Evolutionary conservation across 2,888 invertebrate species (phyloP).

Genomic region (Drosophila diplacantha): DNA sequence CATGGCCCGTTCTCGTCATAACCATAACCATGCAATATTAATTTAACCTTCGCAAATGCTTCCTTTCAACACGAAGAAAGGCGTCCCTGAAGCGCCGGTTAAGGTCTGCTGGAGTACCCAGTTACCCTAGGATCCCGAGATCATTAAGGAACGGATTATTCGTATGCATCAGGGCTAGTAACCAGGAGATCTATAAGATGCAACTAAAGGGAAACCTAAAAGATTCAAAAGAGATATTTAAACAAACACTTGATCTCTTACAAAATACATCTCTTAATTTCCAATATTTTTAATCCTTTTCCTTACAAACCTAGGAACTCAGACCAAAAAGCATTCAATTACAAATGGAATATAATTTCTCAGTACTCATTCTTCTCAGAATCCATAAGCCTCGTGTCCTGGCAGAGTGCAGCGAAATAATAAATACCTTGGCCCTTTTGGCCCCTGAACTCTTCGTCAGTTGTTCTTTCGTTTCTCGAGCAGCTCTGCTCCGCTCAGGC

Average conservation of each 20-base stretch:
- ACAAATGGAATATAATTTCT: not conserved
- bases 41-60: slow-evolving; percentile 72
- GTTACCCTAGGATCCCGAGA: slow-evolving; percentile 30
- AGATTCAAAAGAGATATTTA: not conserved
- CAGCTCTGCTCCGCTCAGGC: not conserved
- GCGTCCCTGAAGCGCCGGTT: slow-evolving; percentile 13
- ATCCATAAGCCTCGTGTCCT: not conserved
- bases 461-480: slow-evolving; percentile 12
- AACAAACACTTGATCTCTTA: no score
- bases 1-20: slow-evolving; percentile 39
- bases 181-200: not conserved
- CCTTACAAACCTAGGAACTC: not conserved
- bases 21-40: slow-evolving; percentile 70
- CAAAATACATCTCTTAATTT: not conserved
- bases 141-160: not conserved
- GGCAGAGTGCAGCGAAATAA: slow-evolving; percentile 41
- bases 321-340: not conserved
- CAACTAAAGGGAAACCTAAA: not conserved
- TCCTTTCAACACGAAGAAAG: slow-evolving; percentile 67
- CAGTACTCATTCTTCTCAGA: not conserved
- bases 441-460: slow-evolving; percentile 31
- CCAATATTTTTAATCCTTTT: not conserved
- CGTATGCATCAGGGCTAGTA: no score
- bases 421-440: slow-evolving; percentile 56
- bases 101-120: slow-evolving; percentile 1